These are phyloP conservation scores for Eucidaris tribuloides DNA, from an alignment of 35 echinoderm and acorn worm genomes.

Conservation along the genomic window DNA sequence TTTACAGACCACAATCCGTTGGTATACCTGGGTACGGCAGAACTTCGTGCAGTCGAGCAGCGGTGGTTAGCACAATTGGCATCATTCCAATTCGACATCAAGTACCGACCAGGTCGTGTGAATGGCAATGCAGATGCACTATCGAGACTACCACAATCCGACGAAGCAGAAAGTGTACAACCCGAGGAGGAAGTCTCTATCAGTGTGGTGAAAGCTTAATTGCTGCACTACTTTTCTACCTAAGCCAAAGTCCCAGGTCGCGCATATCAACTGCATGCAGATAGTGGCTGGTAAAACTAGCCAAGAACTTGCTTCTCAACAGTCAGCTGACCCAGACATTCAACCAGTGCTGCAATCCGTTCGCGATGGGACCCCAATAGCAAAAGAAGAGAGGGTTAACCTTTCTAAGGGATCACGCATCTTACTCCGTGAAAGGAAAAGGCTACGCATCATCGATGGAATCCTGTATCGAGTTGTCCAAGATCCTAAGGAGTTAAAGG, in stretches of 20 bases:
- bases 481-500: neutral
- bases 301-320: neutral
- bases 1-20: slow-evolving; percentile 74
- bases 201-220: neutral
- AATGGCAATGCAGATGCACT: slow-evolving; percentile 48
- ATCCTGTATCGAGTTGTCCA: slow-evolving; percentile 8
- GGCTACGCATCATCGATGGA: neutral
- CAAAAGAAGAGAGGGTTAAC: neutral
- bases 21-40: slow-evolving; percentile 19
- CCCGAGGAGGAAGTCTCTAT: neutral
- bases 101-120: slow-evolving; percentile 11
- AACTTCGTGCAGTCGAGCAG: slow-evolving; percentile 26
- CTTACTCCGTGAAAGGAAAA: slow-evolving; percentile 1
- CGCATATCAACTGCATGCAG: neutral
- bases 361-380: neutral
- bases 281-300: neutral
- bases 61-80: slow-evolving; percentile 44
- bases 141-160: slow-evolving; percentile 7
- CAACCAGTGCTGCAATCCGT: neutral
- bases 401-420: neutral
- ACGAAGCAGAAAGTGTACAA: neutral
- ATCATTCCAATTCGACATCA: slow-evolving; percentile 24
- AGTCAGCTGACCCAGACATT: slow-evolving; percentile 9
- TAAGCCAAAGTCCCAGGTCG: neutral
- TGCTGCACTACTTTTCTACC: neutral